Conservation (phyloP, 2,888 invertebrate genomes). For the Thereva unica region DNA sequence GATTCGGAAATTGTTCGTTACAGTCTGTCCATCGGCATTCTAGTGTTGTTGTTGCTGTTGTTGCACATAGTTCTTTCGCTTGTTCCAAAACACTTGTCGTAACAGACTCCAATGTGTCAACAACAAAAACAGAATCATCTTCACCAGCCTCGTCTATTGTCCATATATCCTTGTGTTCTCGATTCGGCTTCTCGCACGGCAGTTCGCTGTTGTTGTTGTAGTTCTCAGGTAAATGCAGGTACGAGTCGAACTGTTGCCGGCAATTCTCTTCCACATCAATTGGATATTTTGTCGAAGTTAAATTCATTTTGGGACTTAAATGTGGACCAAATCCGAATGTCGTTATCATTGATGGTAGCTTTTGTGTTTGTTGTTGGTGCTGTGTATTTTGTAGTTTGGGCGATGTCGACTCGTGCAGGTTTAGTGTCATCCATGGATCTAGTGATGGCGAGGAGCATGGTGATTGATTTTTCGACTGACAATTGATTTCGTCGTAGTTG, state of each 20-base stretch:
- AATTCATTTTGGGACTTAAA: conserved; percentile 6
- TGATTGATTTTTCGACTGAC: conserved; percentile 59
- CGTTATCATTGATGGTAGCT: conserved; percentile 56
- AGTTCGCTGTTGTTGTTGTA: conserved; percentile 50
- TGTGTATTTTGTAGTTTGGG: conserved; percentile 38
- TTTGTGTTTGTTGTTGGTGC: conserved; percentile 33
- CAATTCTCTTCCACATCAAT: not conserved
- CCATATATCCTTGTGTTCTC: conserved; percentile 58
- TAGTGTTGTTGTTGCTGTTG: conserved; percentile 25
- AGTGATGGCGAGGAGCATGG: conserved; percentile 57
- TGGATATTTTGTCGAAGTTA: not conserved
- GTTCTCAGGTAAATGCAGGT: conserved; percentile 50
- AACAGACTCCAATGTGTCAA: not conserved
- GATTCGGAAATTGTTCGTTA: conserved; percentile 76
- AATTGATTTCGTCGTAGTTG: conserved; percentile 59
- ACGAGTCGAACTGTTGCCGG: conserved; percentile 43
- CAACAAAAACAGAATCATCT: conserved; percentile 33
- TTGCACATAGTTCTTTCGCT: conserved; percentile 21
- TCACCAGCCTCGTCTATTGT: conserved; percentile 54
- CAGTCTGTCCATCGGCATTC: conserved; percentile 87
- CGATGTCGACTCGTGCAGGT: conserved; percentile 47
- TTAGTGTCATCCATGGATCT: conserved; percentile 57
- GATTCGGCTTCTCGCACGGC: conserved; percentile 50
- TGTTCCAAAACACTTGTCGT: conserved; percentile 23
- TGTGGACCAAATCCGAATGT: conserved; percentile 48